These are phyloP conservation scores for Rhagophthalmus giganteus DNA, from an alignment of 2,888 invertebrate genomes.

Conservation along the genomic window DNA sequence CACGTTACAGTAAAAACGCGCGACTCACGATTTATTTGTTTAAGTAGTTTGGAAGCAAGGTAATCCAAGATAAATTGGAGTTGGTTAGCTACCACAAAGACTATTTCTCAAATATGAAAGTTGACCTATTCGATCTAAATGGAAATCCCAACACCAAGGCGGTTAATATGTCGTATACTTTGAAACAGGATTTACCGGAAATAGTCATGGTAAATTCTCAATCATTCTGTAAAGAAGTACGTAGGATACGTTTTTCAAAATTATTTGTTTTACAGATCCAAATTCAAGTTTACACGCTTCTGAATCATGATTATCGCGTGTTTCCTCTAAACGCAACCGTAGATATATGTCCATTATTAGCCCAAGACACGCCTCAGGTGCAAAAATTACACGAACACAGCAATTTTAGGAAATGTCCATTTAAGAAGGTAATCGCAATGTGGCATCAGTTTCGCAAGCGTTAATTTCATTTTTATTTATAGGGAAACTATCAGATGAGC, in stretches of 20 bases:
- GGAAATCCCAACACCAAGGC: not conserved
- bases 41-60: not conserved
- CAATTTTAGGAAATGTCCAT: conserved; percentile 1
- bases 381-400: not conserved
- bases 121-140: not conserved
- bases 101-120: not conserved
- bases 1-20: no score
- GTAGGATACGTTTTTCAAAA: no score
- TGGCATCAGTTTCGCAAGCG: no score
- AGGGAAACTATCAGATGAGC: conserved; percentile 3
- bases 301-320: not conserved
- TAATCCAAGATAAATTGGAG: not conserved
- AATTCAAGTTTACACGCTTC: not conserved
- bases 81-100: not conserved
- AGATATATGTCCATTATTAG: conserved; percentile 1
- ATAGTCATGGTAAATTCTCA: not conserved
- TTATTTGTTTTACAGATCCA: conserved; percentile 7
- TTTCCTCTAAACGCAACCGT: conserved; percentile 7
- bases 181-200: not conserved
- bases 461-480: no score
- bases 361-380: not conserved
- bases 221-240: no score
- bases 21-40: not conserved
- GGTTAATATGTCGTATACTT: not conserved
- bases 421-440: conserved; percentile 7